These are phyloP conservation scores for Zapus hudsonius DNA, from an alignment of 2,113 vertebrate genomes.

Conservation along the genomic window DNA sequence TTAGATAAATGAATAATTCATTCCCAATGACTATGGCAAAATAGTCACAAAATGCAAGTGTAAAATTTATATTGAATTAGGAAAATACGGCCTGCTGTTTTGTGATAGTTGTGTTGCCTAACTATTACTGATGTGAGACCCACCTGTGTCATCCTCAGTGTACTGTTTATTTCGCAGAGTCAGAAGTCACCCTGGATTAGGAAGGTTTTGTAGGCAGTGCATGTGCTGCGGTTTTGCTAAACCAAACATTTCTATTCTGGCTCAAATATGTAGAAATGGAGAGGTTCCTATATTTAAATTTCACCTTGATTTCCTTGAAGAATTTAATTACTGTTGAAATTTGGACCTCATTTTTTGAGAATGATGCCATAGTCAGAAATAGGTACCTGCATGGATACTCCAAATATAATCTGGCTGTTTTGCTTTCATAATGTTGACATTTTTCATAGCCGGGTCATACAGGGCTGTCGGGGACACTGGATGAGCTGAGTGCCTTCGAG, in stretches of 20 bases:
- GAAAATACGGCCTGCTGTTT: neutral
- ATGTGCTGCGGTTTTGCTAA: neutral
- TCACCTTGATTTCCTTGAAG: neutral
- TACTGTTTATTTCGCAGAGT: neutral
- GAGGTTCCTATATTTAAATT: neutral
- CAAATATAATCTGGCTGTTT: neutral
- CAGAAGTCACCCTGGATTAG: neutral
- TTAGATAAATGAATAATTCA: neutral
- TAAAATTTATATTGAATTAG: neutral
- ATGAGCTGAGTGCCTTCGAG: neutral
- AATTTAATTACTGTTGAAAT: neutral
- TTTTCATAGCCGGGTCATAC: neutral
- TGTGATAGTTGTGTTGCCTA: neutral
- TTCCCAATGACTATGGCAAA: neutral
- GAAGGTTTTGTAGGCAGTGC: neutral
- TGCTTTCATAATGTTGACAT: neutral
- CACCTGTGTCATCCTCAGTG: neutral
- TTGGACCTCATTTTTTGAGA: neutral
- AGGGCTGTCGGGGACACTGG: neutral
- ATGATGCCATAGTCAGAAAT: neutral
- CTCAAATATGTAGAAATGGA: neutral
- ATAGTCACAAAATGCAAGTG: neutral
- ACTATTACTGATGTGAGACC: neutral
- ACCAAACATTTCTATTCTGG: neutral
- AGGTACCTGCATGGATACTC: neutral